Conservation (phyloP, 2,888 invertebrate species). For the Cosmorhoe ocellata region DNA sequence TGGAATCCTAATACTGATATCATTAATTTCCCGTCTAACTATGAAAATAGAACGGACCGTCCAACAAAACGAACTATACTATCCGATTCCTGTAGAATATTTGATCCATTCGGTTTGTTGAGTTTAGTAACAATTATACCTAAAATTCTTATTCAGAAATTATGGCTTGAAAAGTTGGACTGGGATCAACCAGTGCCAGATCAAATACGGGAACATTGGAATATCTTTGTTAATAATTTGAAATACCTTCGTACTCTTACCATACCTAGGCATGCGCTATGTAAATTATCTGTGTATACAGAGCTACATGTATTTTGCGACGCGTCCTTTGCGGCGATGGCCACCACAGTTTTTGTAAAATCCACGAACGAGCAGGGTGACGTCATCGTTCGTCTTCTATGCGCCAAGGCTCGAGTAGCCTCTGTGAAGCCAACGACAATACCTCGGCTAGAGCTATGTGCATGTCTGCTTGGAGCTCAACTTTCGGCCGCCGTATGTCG, state of each 20-base stretch:
- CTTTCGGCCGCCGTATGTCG: background rate
- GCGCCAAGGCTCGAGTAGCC: background rate
- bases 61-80: slow-evolving; percentile 26
- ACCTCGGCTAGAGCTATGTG: background rate
- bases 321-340: too few relatives aligned
- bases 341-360: too few relatives aligned
- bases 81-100: slow-evolving; percentile 27
- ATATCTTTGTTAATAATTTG: slow-evolving; percentile 23
- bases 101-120: slow-evolving; percentile 28
- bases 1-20: slow-evolving; percentile 26
- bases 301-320: slow-evolving; percentile 42
- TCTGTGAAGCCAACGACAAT: background rate
- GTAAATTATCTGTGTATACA: slow-evolving; percentile 22
- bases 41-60: slow-evolving; percentile 12
- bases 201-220: slow-evolving; percentile 29
- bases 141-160: slow-evolving; percentile 27
- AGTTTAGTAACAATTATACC: slow-evolving; percentile 18
- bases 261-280: slow-evolving; percentile 32
- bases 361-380: background rate
- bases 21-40: slow-evolving; percentile 33
- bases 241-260: slow-evolving; percentile 13
- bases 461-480: background rate
- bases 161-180: slow-evolving; percentile 19
- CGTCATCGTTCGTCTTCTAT: background rate
- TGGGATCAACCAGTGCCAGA: slow-evolving; percentile 33